A percentile compares a stretch with the other conserved stretches of the same genome.
Conservation (phyloP, 2,888 invertebrate species). For the Eueremaeus valkanovi region DNA sequence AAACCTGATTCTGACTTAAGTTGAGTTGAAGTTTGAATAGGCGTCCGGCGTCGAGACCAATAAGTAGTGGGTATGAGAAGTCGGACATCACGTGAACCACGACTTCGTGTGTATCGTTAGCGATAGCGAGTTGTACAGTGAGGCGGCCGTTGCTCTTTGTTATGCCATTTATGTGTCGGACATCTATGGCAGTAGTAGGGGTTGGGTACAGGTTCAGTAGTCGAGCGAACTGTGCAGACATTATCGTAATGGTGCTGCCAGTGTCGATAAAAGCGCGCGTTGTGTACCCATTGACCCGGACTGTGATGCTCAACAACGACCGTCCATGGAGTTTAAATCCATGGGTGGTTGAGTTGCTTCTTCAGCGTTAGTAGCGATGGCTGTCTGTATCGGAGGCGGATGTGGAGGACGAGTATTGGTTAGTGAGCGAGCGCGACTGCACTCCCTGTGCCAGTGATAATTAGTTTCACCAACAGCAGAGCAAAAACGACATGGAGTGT, state of each 20-base stretch:
- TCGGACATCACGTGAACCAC: not conserved
- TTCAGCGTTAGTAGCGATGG: not conserved
- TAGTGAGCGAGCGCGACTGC: not conserved
- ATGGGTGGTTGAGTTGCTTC: not conserved
- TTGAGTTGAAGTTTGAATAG: not conserved
- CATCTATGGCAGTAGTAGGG: not conserved
- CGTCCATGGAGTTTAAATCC: not conserved
- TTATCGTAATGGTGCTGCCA: slow-evolving; percentile 12
- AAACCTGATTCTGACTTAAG: not conserved
- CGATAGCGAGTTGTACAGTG: not conserved
- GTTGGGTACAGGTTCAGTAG: not conserved
- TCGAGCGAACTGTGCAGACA: not conserved
- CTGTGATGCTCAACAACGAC: not conserved
- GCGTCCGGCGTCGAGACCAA: not conserved
- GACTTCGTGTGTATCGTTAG: not conserved
- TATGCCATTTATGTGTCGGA: not conserved
- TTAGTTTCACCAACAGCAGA: no score
- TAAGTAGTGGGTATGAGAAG: not conserved
- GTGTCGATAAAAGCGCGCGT: not conserved
- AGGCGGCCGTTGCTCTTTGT: not conserved
- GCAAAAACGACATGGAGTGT: not conserved
- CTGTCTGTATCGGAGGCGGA: not conserved
- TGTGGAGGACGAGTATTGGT: not conserved
- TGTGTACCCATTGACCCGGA: not conserved
- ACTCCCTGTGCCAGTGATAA: no score